Base-by-base conservation (phyloP, 2,888 invertebrate genomes). In the Amaurobius ferox region DNA sequence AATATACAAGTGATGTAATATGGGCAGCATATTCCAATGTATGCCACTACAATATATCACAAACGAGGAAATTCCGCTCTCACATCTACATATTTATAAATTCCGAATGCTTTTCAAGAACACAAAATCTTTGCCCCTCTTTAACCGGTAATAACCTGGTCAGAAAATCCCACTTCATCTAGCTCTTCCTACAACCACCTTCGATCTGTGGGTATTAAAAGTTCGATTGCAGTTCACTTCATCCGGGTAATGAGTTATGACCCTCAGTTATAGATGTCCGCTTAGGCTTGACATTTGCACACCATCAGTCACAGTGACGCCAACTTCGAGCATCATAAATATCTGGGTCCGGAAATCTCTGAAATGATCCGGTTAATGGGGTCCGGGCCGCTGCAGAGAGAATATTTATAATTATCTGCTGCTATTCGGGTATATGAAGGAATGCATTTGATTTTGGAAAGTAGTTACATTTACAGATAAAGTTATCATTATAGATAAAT, bases 401-500 rank as follows among this genome's bases (percentile, higher is more conserved):
- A n/a, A 55, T 55, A 55, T 55, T 55, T 55, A 23, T 55, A 55
- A 55, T 55, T 55, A 55, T 23, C 55, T 44, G 16, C 44, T 5
- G 44, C n/a, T n/a, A n/a, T n/a, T n/a, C n/a, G n/a, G n/a, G n/a
- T n/a, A n/a, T n/a, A n/a, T n/a, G n/a, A n/a, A n/a, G n/a, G n/a
- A n/a, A n/a, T n/a, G n/a, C n/a, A n/a, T n/a, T n/a, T n/a, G n/a
- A n/a, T n/a, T n/a, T n/a, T n/a, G n/a, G n/a, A n/a, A n/a, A n/a
- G n/a, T n/a, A n/a, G n/a, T n/a, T n/a, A n/a, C n/a, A n/a, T n/a
- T n/a, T n/a, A n/a, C n/a, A n/a, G n/a, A n/a, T n/a, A n/a, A n/a
- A n/a, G n/a, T n/a, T n/a, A n/a, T n/a, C n/a, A n/a, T n/a, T n/a
- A n/a, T n/a, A n/a, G n/a, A n/a, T n/a, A n/a, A n/a, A n/a, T n/a